Conservation (phyloP, 2,888 invertebrate genomes). For the Apocheima hispidaria region DNA sequence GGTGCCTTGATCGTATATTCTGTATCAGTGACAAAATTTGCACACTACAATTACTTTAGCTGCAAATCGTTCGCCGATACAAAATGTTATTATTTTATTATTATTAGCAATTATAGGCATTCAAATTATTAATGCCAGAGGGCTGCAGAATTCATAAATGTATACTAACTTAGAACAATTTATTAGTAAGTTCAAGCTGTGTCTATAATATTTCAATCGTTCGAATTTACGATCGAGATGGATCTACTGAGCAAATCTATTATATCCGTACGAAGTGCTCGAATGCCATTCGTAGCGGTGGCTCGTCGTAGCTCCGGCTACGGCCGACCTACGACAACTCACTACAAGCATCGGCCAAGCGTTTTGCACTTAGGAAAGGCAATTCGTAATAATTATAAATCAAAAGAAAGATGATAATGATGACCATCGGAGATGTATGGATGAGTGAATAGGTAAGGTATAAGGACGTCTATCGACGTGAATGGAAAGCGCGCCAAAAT, state of each 20-base stretch:
- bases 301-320: constrained; percentile 2
- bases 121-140: too few species aligned
- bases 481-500: constrained; percentile 71
- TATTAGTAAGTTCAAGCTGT: too few species aligned
- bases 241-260: neutral
- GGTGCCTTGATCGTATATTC: too few species aligned
- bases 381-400: neutral
- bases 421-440: constrained; percentile 48
- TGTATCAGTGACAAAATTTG: too few species aligned
- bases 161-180: too few species aligned
- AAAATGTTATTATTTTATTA: too few species aligned
- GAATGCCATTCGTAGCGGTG: neutral
- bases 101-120: too few species aligned
- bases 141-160: too few species aligned
- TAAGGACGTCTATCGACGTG: too few species aligned
- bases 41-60: too few species aligned
- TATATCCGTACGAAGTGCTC: neutral
- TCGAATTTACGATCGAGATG: neutral
- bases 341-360: neutral
- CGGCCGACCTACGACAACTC: neutral
- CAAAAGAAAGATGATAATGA: neutral
- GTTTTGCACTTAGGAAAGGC: neutral
- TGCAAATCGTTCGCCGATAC: too few species aligned
- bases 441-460: too few species aligned
- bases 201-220: neutral